Evolutionary conservation across 2,888 invertebrate genomes (phyloP), one percentile per base, ranked within the genome.

Genomic region (Heliconius hortense): DNA sequence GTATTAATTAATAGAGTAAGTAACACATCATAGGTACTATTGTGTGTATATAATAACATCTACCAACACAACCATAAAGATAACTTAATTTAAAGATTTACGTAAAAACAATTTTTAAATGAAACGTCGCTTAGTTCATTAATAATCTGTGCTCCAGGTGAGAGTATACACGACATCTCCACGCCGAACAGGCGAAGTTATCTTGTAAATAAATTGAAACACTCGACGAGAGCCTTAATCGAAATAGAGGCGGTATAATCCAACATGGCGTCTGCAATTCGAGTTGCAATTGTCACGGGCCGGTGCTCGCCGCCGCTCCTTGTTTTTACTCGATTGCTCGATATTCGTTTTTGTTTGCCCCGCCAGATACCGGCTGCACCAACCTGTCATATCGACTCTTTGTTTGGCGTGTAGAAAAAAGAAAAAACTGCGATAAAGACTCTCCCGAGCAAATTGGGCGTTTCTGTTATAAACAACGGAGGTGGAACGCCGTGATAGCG

Each of bases 391-490:
- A 93, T 92, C 90, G 91, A 88, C 85, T 85, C 90, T 90, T 92
- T 92, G 92, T 91, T 87, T 84, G 85, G 84, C 85, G 88, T 87
- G 86, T 87, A 88, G 87, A 85, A 86, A 91, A 91, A 91, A 90
- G 86, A 88, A 86, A 85, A 68, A 82, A 82, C 85, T 85, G 11
- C 56, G 90, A 91, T 91, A 92, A 91, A 92, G 92, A 91, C 89
- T 90, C 87, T 90, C 89, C 85, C 86, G 89, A 92, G 92, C 92
- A 93, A 94, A 93, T 94, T 94, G 93, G 90, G 87, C 89, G 91
- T 91, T 91, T 92, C 90, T 92, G 92, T 93, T 93, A 87, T 90
- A 89, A 94, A 93, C 93, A 93, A 92, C 88, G 87, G 92, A 92
- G 89, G 90, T 93, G 93, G 93, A 94, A 94, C 88, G 88, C 87